Conservation (phyloP, 2,888 invertebrate genomes). For the Anorthoa munda region DNA sequence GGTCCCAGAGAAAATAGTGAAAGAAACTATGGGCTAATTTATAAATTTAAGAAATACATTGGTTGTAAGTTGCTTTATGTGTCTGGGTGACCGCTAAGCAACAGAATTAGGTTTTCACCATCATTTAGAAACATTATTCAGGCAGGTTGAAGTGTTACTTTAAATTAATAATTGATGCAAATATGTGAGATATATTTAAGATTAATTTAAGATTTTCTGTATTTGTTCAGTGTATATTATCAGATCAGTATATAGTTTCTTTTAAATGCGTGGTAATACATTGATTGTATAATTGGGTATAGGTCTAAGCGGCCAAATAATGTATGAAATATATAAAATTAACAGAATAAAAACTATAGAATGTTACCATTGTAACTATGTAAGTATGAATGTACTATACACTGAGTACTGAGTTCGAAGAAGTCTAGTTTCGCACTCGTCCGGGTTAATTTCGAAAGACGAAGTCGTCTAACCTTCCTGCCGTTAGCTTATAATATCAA, state of each 20-base stretch:
- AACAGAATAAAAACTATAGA: not conserved
- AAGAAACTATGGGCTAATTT: no score
- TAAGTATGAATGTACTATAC: not conserved
- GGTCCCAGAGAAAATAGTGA: not conserved
- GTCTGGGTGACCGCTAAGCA: not conserved
- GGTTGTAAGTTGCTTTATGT: not conserved
- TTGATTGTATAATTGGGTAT: not conserved
- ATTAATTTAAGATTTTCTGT: not conserved
- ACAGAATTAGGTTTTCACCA: not conserved
- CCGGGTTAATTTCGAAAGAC: not conserved
- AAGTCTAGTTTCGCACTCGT: not conserved
- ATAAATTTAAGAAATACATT: no score
- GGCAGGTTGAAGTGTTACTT: not conserved
- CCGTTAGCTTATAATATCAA: not conserved
- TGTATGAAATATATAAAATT: not conserved
- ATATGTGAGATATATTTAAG: not conserved
- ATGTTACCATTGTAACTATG: not conserved
- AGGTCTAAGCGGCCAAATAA: not conserved
- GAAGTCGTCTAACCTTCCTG: not conserved
- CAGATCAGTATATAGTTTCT: not conserved
- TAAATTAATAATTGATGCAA: no score
- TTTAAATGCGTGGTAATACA: not conserved
- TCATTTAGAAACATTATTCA: not conserved
- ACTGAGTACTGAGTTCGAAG: not conserved
- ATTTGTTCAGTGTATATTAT: conserved; percentile 4